Evolutionary conservation across 2,888 invertebrate genomes (phyloP), one percentile per base, ranked within the genome.

Genomic region (Choreutis nemorana): DNA sequence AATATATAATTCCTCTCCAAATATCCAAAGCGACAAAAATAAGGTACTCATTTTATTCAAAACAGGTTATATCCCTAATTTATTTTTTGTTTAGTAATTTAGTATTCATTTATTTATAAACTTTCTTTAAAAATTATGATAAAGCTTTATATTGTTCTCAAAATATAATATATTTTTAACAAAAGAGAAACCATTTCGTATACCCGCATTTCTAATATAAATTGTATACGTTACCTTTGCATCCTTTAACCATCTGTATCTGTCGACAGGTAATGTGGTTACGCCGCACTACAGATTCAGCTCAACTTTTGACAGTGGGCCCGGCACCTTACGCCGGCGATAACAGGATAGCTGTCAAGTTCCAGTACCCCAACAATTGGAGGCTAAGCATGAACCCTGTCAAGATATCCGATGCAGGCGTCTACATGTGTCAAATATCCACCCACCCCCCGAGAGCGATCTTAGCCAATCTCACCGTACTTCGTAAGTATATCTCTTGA

Each of bases 391-490:
- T 90, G 52, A 85, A 87, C 54, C 86, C 87, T 30, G 87, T 89
- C 20, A 86, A 85, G 48, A 80, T 82, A 36, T 81, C 86, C 15
- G 90, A 90, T 52, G 86, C 84, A 24, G 90, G 90, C 12, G 71
- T 86, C 32, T 90, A 90, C 55, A 87, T 89, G 82, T 90, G 90
- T 67, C 89, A 90, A 83, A 87, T 90, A 55, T 89, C 89, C 32
- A 90, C 89, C 24, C 87, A 90, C 68, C 90, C 90, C 12, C 89
- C 90, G 13, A 83, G 87, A 45, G 87, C 88, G 42, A 85, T 89
- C 52, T 83, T 87, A 50, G 84, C 88, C 35, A 88, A 89, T 55
- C 80, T 90, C 42, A 87, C 87, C 41, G 86, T 90, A 45, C 73
- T 89, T 55, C 87, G 90, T 90, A 82, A 83, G 81, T 72, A 40